These are phyloP conservation scores for Xylophagus ater DNA, from an alignment of 2,888 invertebrate genomes.

Conservation along the genomic window DNA sequence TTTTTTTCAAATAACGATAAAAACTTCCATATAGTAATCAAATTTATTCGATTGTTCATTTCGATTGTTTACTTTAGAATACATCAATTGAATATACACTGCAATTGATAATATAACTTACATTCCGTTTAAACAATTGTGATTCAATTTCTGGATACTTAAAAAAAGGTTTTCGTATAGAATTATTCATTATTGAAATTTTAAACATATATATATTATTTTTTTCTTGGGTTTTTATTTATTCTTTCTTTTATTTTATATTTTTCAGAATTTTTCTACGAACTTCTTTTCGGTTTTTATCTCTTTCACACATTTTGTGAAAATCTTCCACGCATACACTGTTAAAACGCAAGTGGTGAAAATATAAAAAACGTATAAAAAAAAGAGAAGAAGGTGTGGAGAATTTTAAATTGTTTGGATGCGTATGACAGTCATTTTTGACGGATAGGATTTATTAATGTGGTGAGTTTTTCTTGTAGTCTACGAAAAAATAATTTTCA, in stretches of 20 bases:
- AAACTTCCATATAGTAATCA: not conserved
- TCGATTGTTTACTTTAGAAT: too few species aligned
- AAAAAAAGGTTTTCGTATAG: conserved; percentile 34
- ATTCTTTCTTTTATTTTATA: not conserved
- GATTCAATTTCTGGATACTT: conserved; percentile 31
- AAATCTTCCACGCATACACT: not conserved
- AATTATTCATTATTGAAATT: conserved; percentile 30
- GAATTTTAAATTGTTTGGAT: too few species aligned
- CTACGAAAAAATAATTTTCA: too few species aligned
- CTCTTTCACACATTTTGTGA: not conserved
- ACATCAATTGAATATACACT: too few species aligned
- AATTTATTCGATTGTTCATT: not conserved
- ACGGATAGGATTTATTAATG: too few species aligned
- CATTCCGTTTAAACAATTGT: conserved; percentile 33
- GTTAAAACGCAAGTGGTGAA: too few species aligned
- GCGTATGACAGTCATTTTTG: too few species aligned
- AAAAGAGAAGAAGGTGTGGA: too few species aligned
- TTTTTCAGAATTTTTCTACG: too few species aligned
- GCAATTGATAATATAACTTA: conserved; percentile 27
- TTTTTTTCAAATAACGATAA: conserved; percentile 1
- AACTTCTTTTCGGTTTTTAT: not conserved
- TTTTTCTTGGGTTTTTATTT: too few species aligned
- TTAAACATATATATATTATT: too few species aligned
- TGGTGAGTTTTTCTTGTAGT: too few species aligned
- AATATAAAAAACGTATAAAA: not conserved